Base-by-base conservation (phyloP, 2,113 vertebrate genomes). In the Eubucco bourcierii region DNA sequence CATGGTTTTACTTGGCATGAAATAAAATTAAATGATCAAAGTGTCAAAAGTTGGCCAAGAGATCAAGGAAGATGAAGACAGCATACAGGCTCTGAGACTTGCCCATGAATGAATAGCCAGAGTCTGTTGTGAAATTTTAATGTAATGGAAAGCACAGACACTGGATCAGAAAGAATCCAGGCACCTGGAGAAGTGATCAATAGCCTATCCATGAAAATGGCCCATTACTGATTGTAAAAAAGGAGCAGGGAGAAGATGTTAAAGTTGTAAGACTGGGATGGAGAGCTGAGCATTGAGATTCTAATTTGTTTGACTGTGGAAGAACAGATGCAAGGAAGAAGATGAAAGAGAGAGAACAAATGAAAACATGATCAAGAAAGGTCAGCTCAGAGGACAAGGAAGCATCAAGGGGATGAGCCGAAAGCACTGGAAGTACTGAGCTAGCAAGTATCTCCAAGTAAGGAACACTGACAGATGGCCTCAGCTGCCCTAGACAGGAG, bases 121-220 rank as follows among this genome's bases (percentile, higher is more conserved):
- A 80, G 55, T 12, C 41, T 61, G 16, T 27, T 66, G 80, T 47
- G 60, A 79, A 82, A 92, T 82, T 61, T 81, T 50, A 73, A 63
- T 33, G 47, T 76, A 87, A 87, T 34, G 37, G 31, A 93, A 90
- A 90, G 71, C 39, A 84, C 87, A 91, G 90, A 61, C 65, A 63
- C 47, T 47, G 90, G 82, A 93, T 88, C 47, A 95, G 90, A 95
- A 96, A 91, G 79, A 84, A 94, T 34, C 74, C 77, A 68, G 76
- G 47, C 80, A 92, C 60, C 39, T 80, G 82, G 63, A 90, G 66
- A 93, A 92, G 58, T 39, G 74, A 90, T 90, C 90, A 87, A 86
- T 90, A 92, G 63, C 39, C 58, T 81, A 73, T 81, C 80, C 34
- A 90, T 78, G 68, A 86, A 93, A 94, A 94, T 68, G 29, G 18